Conservation (phyloP, 2,113 vertebrate species). For the Sphaerodactylus townsendi region DNA sequence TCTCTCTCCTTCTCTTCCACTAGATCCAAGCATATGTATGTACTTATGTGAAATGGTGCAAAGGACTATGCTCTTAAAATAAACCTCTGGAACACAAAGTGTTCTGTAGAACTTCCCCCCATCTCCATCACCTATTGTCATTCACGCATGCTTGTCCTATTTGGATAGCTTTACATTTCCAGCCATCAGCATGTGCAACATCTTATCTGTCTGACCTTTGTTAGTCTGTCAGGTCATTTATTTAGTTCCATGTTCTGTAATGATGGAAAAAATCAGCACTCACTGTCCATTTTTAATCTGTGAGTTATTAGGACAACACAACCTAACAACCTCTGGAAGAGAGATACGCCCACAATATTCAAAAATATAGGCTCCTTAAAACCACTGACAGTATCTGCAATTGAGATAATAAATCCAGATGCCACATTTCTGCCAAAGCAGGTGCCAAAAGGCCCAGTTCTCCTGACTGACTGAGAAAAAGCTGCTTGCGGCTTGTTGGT, state of each 20-base stretch:
- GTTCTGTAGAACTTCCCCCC: background rate
- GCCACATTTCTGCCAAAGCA: slow-evolving; percentile 12
- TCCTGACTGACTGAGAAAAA: slow-evolving; percentile 28
- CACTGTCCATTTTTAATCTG: slow-evolving; percentile 40
- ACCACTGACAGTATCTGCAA: slow-evolving; percentile 26
- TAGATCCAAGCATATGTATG: background rate
- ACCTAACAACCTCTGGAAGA: background rate
- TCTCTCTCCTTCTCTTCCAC: too few relatives aligned
- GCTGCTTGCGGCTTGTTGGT: background rate
- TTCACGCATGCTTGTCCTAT: background rate
- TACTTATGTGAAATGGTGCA: background rate
- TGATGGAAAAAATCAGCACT: background rate
- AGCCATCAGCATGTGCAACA: background rate
- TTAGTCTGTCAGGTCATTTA: background rate
- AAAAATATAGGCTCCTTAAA: slow-evolving; percentile 15
- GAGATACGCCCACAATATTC: background rate
- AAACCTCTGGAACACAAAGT: background rate
- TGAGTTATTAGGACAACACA: slow-evolving; percentile 17
- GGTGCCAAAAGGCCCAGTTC: slow-evolving; percentile 27
- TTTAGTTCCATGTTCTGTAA: background rate
- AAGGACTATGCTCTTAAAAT: background rate
- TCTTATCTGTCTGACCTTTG: background rate
- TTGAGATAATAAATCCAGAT: slow-evolving; percentile 31
- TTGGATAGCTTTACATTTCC: background rate
- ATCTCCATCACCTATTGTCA: background rate